These are phyloP conservation scores for Colius striatus DNA, from an alignment of 2,113 vertebrate genomes.

Conservation along the genomic window DNA sequence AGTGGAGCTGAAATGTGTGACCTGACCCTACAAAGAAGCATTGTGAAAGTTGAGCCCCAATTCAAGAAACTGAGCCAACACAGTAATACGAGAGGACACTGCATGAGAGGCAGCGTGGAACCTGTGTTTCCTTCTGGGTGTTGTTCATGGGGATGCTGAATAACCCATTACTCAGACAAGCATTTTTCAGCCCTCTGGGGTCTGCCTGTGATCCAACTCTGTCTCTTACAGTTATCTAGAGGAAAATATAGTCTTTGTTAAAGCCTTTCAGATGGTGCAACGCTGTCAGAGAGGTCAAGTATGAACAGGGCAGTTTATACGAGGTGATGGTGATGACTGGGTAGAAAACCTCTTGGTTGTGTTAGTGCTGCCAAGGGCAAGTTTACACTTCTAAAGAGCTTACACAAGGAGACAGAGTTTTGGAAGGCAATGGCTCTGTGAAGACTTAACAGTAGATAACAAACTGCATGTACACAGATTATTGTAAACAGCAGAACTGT, in stretches of 20 bases:
- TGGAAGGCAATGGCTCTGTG: background rate
- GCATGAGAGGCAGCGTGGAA: background rate
- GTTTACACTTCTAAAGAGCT: background rate
- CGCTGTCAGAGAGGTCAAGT: background rate
- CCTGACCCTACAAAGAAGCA: background rate
- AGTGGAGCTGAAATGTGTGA: background rate
- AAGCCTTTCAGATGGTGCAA: constrained; percentile 1
- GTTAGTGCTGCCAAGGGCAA: background rate
- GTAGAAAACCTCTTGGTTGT: background rate
- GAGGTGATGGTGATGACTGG: background rate
- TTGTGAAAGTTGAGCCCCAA: background rate
- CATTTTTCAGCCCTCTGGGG: background rate
- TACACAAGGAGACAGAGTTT: background rate
- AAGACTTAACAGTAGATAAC: background rate
- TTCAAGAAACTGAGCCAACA: background rate
- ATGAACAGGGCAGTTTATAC: background rate
- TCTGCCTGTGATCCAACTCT: background rate
- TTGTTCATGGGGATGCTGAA: background rate
- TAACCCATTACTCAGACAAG: background rate
- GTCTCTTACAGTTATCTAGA: background rate
- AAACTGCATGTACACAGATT: background rate
- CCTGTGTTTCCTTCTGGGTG: background rate
- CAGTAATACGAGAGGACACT: background rate
- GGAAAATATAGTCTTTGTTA: background rate
- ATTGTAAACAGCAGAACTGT: background rate